These are phyloP conservation scores for Drosophila bocki DNA, from an alignment of 1,140 invertebrate species.

Conservation along the genomic window DNA sequence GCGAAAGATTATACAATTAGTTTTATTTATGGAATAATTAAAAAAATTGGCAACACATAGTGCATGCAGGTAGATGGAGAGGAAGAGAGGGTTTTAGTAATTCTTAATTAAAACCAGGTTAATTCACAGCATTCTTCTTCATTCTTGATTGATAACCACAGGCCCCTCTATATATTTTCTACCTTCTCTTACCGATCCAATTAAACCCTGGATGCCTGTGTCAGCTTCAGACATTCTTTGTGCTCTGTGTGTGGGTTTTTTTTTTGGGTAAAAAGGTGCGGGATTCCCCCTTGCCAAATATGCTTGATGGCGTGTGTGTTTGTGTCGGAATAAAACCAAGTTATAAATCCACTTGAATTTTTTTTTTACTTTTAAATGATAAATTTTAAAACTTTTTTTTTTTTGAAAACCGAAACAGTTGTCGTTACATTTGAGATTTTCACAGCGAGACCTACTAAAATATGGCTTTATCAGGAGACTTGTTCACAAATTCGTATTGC, in stretches of 20 bases:
- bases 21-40: background rate
- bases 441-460: background rate
- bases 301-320: slow-evolving; percentile 9
- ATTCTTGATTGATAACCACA: slow-evolving; percentile 40
- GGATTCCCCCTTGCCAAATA: slow-evolving; percentile 4
- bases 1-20: slow-evolving; percentile 42
- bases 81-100: slow-evolving; percentile 21
- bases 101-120: slow-evolving; percentile 28
- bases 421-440: slow-evolving; percentile 15
- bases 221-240: slow-evolving; percentile 66
- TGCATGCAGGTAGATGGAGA: slow-evolving; percentile 20
- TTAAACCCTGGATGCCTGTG: slow-evolving; percentile 56
- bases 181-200: slow-evolving; percentile 63
- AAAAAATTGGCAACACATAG: slow-evolving; percentile 15
- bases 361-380: slow-evolving; percentile 43
- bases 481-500: slow-evolving; percentile 63
- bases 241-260: slow-evolving; percentile 41
- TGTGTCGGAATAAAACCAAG: slow-evolving; percentile 11
- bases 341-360: slow-evolving; percentile 6
- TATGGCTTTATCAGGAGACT: background rate
- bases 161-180: slow-evolving; percentile 36
- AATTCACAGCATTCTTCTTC: slow-evolving; percentile 15
- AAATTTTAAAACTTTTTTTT: slow-evolving; percentile 29
- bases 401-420: background rate
- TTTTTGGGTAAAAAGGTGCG: slow-evolving; percentile 2